A percentile compares a stretch with the other conserved stretches of the same genome.
Conservation (phyloP, 1,140 invertebrate species). For the Dufourea novaeangliae region DNA sequence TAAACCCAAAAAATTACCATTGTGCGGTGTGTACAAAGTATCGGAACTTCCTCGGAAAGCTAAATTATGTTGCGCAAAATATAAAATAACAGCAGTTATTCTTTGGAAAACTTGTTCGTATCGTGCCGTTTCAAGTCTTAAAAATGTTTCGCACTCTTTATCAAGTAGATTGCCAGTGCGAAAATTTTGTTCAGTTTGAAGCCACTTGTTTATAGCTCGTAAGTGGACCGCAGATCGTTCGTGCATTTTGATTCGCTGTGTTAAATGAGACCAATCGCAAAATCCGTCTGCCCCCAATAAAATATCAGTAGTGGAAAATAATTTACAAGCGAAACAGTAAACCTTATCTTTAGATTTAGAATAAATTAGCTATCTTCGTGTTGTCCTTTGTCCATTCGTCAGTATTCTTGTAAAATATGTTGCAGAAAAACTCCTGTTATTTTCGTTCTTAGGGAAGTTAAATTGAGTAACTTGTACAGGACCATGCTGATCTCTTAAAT, state of each 20-base stretch:
- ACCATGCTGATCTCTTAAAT: too few relatives aligned
- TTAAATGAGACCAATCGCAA: slow-evolving; percentile 34
- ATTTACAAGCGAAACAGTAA: slow-evolving; percentile 40
- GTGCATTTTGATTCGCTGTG: slow-evolving; percentile 38
- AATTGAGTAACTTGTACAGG: too few relatives aligned
- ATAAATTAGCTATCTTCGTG: slow-evolving; percentile 32
- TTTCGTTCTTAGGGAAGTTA: slow-evolving; percentile 37
- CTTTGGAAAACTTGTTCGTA: slow-evolving; percentile 39
- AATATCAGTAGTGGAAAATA: slow-evolving; percentile 36
- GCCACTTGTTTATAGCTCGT: slow-evolving; percentile 37
- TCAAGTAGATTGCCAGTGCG: slow-evolving; percentile 39
- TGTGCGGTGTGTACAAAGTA: slow-evolving; percentile 48
- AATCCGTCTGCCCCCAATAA: slow-evolving; percentile 22
- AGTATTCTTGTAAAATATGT: slow-evolving; percentile 37
- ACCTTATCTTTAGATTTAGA: slow-evolving; percentile 36
- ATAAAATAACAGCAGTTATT: slow-evolving; percentile 46
- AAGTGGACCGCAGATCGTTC: slow-evolving; percentile 37
- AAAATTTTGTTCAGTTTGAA: slow-evolving; percentile 42
- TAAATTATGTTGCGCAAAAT: slow-evolving; percentile 52
- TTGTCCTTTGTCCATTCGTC: slow-evolving; percentile 31
- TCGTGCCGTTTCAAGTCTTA: slow-evolving; percentile 9
- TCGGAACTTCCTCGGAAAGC: slow-evolving; percentile 49
- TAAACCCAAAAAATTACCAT: slow-evolving; percentile 59
- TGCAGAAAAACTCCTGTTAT: slow-evolving; percentile 35
- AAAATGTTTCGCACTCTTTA: slow-evolving; percentile 35